These are phyloP conservation scores for Ifrita kowaldi DNA, from an alignment of 2,113 vertebrate species.

Conservation along the genomic window DNA sequence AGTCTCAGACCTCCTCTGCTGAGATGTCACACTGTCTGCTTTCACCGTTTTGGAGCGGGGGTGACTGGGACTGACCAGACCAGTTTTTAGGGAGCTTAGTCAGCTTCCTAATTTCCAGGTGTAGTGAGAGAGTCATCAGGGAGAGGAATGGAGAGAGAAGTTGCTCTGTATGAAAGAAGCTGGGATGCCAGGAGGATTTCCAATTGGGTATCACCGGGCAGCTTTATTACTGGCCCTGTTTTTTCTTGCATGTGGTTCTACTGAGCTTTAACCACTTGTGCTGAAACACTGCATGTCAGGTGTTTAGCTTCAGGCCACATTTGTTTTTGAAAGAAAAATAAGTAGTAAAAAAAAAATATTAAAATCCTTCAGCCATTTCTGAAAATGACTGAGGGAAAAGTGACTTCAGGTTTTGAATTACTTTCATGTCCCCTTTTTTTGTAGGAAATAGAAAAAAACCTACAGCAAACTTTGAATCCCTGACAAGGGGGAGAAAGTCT, in stretches of 20 bases:
- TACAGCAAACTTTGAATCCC: background rate
- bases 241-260: background rate
- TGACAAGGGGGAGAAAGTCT: background rate
- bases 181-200: background rate
- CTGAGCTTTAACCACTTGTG: background rate
- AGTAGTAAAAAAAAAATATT: background rate
- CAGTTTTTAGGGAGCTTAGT: background rate
- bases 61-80: background rate
- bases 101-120: constrained; percentile 10
- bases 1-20: background rate
- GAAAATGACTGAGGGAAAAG: background rate
- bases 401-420: background rate
- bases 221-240: background rate
- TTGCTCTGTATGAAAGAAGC: background rate
- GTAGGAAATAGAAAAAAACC: background rate
- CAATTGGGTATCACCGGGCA: background rate
- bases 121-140: background rate
- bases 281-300: background rate
- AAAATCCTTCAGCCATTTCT: background rate
- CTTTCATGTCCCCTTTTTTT: background rate
- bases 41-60: accelerated
- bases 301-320: constrained; percentile 18
- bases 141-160: background rate
- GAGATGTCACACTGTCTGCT: background rate
- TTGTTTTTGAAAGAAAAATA: constrained; percentile 3